These are phyloP conservation scores for Vesta saturnalis DNA, from an alignment of 2,888 invertebrate species.

Conservation along the genomic window DNA sequence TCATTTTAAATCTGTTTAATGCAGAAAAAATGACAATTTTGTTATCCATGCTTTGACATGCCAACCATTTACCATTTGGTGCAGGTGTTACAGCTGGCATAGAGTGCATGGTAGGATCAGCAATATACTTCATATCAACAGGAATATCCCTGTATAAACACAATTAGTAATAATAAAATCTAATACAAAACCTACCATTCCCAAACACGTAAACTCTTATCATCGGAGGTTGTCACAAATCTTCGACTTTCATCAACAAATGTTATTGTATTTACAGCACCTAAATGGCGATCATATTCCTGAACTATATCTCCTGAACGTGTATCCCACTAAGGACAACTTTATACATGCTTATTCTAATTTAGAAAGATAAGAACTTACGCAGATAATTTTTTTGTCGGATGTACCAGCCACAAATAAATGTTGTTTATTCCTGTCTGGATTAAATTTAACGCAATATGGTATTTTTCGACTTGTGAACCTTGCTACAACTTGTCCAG, in stretches of 20 bases:
- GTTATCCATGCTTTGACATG: slow-evolving; percentile 99
- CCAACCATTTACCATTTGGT: slow-evolving; percentile 98
- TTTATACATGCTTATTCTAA: slow-evolving; percentile 17
- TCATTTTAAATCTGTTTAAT: slow-evolving; percentile 96
- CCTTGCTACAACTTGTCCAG: slow-evolving; percentile 83
- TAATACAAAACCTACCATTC: slow-evolving; percentile 85
- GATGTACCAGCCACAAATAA: slow-evolving; percentile 98
- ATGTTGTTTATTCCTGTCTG: slow-evolving; percentile 96
- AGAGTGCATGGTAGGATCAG: slow-evolving; percentile 99
- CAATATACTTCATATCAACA: slow-evolving; percentile 99
- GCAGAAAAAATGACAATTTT: slow-evolving; percentile 98
- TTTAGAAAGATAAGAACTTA: slow-evolving; percentile 66
- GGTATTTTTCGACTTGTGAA: slow-evolving; percentile 98
- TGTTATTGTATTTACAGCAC: slow-evolving; percentile 98
- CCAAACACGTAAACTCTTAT: slow-evolving; percentile 98
- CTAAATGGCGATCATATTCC: slow-evolving; percentile 98
- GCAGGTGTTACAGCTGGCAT: slow-evolving; percentile 96
- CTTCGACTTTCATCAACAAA: slow-evolving; percentile 98
- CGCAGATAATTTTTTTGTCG: slow-evolving; percentile 99
- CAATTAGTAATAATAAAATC: slow-evolving; percentile 5
- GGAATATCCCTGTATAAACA: slow-evolving; percentile 77
- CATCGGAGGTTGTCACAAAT: slow-evolving; percentile 99
- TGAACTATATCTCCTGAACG: slow-evolving; percentile 95
- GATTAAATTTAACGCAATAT: slow-evolving; percentile 98
- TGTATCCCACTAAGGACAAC: slow-evolving; percentile 89